phyloP scores from a whole-genome alignment of 2,888 invertebrate genomes.

The Tetragonula carbonaria region DNA sequence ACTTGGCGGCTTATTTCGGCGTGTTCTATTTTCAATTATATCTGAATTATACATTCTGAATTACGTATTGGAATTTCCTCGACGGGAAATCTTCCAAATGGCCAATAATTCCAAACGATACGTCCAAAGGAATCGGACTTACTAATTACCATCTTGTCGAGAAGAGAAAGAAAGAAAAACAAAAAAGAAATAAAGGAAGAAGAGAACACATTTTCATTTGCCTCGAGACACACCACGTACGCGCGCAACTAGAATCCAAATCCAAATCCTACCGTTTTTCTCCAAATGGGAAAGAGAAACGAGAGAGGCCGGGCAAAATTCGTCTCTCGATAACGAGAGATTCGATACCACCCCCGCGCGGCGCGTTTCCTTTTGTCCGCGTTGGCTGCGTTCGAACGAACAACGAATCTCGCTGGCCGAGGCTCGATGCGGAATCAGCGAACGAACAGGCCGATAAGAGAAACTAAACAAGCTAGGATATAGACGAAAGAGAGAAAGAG shows the following conservation, averaged over 20 bases:
- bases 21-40: too few relatives aligned
- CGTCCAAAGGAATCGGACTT: too few relatives aligned
- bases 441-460: slow-evolving; percentile 44
- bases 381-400: slow-evolving; percentile 2
- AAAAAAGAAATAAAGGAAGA: too few relatives aligned
- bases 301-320: neutral
- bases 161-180: too few relatives aligned
- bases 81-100: neutral
- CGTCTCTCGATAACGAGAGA: neutral
- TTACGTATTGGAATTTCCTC: too few relatives aligned
- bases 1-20: neutral
- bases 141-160: neutral
- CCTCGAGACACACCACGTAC: too few relatives aligned
- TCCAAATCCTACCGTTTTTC: too few relatives aligned
- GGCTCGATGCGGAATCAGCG: slow-evolving; percentile 32
- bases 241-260: too few relatives aligned
- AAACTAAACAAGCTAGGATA: slow-evolving; percentile 59
- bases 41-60: too few relatives aligned
- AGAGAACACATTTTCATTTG: too few relatives aligned
- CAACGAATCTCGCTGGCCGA: slow-evolving; percentile 34
- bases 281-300: neutral
- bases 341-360: neutral
- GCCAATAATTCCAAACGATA: too few relatives aligned
- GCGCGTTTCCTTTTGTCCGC: neutral
- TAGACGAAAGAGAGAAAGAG: slow-evolving; percentile 20